phyloP scores from a whole-genome alignment of 1,140 invertebrate genomes.

The Ruditapes philippinarum region DNA sequence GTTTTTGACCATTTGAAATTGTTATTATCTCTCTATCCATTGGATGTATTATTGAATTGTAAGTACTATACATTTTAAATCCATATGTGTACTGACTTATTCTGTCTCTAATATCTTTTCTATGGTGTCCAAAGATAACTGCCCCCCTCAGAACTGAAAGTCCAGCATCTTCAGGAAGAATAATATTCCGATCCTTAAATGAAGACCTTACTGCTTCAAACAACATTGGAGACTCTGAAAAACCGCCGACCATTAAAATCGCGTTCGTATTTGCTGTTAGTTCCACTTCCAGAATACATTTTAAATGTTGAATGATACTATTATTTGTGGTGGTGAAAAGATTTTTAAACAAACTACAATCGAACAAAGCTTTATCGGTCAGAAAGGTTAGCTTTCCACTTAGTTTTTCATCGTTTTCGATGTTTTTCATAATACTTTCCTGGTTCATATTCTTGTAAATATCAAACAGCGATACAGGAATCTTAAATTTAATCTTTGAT shows the following conservation, averaged over 20 bases:
- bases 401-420: not conserved
- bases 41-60: constrained; percentile 83
- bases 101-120: constrained; percentile 42
- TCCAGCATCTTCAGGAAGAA: constrained; percentile 68
- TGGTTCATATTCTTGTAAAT: not conserved
- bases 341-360: not conserved
- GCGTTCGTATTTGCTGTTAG: constrained; percentile 9
- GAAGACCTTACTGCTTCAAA: constrained; percentile 24
- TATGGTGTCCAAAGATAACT: constrained; percentile 70
- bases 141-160: constrained; percentile 71
- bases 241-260: constrained; percentile 74
- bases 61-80: constrained; percentile 22
- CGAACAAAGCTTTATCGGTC: constrained; percentile 22
- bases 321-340: constrained; percentile 7
- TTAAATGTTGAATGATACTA: constrained; percentile 15
- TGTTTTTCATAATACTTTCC: not conserved
- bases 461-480: constrained; percentile 21
- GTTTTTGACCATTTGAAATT: constrained; percentile 74
- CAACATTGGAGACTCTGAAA: constrained; percentile 70
- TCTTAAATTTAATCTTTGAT: constrained; percentile 19
- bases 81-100: constrained; percentile 72
- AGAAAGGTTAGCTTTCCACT: not conserved
- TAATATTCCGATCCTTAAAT: constrained; percentile 42
- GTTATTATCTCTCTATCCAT: constrained; percentile 78
- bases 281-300: not conserved